A percentile compares a stretch with the other conserved stretches of the same genome.
phyloP scores from a whole-genome alignment of 2,888 invertebrate species.

The Eupithecia centaureata region DNA sequence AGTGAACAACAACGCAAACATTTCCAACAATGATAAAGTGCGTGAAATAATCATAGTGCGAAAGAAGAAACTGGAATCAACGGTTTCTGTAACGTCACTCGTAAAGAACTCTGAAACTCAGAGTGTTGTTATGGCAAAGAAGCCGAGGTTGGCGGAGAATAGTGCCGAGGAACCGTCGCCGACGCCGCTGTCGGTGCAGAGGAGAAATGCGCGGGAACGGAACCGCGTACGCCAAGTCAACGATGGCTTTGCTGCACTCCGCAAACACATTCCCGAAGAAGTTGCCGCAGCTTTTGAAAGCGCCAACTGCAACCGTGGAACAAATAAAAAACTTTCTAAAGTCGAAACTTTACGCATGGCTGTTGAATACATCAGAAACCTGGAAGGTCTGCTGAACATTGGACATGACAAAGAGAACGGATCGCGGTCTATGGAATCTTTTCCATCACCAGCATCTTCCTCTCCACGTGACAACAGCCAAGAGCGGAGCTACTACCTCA shows the following conservation, averaged over 20 bases:
- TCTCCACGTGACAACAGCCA: constrained; percentile 75
- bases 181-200: constrained; percentile 91
- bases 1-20: constrained; percentile 85
- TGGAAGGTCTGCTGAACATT: constrained; percentile 89
- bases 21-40: constrained; percentile 74
- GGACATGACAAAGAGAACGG: constrained; percentile 84
- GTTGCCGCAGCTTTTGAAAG: constrained; percentile 88
- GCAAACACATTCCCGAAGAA: constrained; percentile 93
- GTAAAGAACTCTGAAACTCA: constrained; percentile 65
- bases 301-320: constrained; percentile 86
- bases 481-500: constrained; percentile 72
- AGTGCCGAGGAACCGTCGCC: constrained; percentile 83
- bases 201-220: constrained; percentile 95
- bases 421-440: constrained; percentile 73
- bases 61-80: constrained; percentile 76
- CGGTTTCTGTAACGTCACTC: constrained; percentile 76
- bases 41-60: constrained; percentile 83
- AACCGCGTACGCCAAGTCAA: constrained; percentile 97
- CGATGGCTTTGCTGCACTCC: constrained; percentile 94
- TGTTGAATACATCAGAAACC: constrained; percentile 93
- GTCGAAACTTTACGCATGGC: constrained; percentile 96
- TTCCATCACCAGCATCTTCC: constrained; percentile 80
- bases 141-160: constrained; percentile 70
- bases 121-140: constrained; percentile 60
- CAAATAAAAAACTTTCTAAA: constrained; percentile 92